Conservation (phyloP, 2,888 invertebrate genomes). For the Campopleginae sp. region DNA sequence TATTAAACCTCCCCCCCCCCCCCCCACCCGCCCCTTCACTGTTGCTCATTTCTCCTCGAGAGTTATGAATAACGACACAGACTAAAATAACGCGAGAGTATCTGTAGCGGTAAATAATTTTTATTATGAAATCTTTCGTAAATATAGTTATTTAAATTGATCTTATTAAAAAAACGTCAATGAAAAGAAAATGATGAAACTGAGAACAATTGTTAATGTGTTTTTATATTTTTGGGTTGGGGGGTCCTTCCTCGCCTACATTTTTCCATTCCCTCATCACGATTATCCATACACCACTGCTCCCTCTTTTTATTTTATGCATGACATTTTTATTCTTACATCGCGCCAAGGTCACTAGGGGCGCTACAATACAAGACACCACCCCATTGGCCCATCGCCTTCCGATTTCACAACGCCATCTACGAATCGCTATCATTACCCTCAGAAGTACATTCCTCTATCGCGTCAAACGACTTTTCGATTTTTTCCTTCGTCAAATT, state of each 20-base stretch:
- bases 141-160: slow-evolving; percentile 78
- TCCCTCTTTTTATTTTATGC: slow-evolving; percentile 17
- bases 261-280: slow-evolving; percentile 19
- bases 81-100: slow-evolving; percentile 70
- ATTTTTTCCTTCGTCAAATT: not conserved
- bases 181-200: slow-evolving; percentile 71
- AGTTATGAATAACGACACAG: slow-evolving; percentile 53
- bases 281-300: not conserved
- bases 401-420: slow-evolving; percentile 39
- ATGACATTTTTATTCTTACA: not conserved
- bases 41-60: slow-evolving; percentile 73
- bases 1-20: too few species aligned
- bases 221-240: slow-evolving; percentile 53
- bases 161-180: slow-evolving; percentile 75
- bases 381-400: slow-evolving; percentile 28
- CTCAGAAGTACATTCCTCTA: not conserved
- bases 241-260: slow-evolving; percentile 1
- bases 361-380: slow-evolving; percentile 23
- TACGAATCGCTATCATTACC: not conserved
- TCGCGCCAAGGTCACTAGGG: slow-evolving; percentile 17
- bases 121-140: slow-evolving; percentile 79
- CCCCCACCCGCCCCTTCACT: too few species aligned
- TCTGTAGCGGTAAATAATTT: slow-evolving; percentile 77
- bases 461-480: not conserved
- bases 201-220: slow-evolving; percentile 52